Conservation (phyloP, 2,888 invertebrate species). For the Nesidiocoris tenuis region DNA sequence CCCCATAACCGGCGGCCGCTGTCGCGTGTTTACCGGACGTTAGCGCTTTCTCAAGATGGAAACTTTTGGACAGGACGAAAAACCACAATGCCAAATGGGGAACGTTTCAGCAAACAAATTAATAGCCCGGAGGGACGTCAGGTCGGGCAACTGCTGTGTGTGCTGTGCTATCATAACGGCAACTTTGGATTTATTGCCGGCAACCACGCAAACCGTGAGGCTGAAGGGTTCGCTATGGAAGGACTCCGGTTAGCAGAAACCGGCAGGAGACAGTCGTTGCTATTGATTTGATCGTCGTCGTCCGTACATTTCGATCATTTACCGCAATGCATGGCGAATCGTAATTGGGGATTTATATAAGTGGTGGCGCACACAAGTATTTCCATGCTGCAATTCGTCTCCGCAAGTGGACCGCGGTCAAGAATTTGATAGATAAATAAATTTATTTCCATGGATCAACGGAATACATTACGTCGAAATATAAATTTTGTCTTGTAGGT, state of each 20-base stretch:
- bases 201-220: conserved; percentile 21
- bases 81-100: conserved; percentile 38
- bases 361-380: too few species aligned
- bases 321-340: too few species aligned
- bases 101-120: conserved; percentile 44
- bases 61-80: conserved; percentile 41
- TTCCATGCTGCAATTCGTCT: too few species aligned
- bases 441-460: too few species aligned
- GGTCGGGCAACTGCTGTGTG: conserved; percentile 12
- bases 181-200: conserved; percentile 30
- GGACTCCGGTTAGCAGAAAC: conserved; percentile 19
- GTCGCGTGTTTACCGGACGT: conserved; percentile 19
- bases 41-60: conserved; percentile 18
- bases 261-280: conserved; percentile 33
- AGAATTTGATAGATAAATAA: too few species aligned
- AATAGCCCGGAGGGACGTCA: conserved; percentile 29
- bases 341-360: too few species aligned
- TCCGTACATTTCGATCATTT: too few species aligned
- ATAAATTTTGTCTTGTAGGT: too few species aligned
- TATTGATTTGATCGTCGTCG: conserved; percentile 40
- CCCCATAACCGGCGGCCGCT: conserved; percentile 8
- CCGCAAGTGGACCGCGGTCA: too few species aligned
- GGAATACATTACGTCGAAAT: too few species aligned
- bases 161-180: conserved; percentile 40
- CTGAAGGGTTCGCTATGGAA: not conserved